Percentiles rank a stretch among this genome's conserved stretches.
Conservation (phyloP, 2,797 vertebrate species). For the Cossypha caffra region DNA sequence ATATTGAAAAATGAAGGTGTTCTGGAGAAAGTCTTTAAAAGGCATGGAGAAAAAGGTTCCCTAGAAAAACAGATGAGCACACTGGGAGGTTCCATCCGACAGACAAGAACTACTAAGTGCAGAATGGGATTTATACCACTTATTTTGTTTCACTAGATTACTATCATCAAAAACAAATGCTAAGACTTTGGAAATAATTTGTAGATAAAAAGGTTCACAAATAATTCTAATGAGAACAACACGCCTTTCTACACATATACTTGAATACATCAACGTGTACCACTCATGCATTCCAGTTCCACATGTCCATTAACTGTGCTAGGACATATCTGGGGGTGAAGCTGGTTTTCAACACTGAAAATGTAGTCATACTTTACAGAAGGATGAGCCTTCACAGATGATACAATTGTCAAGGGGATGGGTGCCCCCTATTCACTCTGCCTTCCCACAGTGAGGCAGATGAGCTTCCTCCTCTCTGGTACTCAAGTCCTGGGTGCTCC, state of each 20-base stretch:
- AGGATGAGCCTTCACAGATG: background rate
- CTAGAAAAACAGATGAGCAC: background rate
- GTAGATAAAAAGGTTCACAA: background rate
- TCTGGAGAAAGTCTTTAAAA: background rate
- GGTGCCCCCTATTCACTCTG: background rate
- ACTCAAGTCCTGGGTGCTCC: too few relatives aligned
- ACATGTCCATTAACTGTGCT: background rate
- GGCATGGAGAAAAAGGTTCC: background rate
- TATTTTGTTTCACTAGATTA: background rate
- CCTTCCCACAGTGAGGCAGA: background rate
- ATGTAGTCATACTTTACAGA: background rate
- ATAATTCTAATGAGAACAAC: conserved; percentile 16
- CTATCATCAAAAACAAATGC: background rate
- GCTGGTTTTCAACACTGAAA: background rate
- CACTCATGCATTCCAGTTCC: background rate
- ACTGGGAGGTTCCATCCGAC: background rate
- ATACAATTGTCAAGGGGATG: background rate
- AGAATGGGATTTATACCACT: background rate
- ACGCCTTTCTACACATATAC: background rate
- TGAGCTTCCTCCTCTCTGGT: background rate
- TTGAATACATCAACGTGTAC: background rate
- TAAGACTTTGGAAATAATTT: background rate
- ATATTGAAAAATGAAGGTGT: background rate
- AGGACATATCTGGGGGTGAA: background rate
- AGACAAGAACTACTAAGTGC: background rate